Conservation (phyloP, 2,797 vertebrate species). For the Pipistrellus kuhlii region DNA sequence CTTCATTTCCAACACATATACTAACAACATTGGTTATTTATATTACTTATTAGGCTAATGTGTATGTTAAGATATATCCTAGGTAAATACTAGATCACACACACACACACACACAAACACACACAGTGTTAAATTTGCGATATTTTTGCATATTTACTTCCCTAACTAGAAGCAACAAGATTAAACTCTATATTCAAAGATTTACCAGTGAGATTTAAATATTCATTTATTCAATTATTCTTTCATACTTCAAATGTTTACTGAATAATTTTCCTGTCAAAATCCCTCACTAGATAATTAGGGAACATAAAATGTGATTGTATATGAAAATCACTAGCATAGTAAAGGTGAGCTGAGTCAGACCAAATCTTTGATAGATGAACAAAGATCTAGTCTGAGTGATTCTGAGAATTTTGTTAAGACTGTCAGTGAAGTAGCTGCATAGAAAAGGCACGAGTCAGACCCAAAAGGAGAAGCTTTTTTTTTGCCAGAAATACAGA, state of each 20-base stretch:
- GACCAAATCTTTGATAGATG: neutral
- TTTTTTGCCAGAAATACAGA: conserved; percentile 13
- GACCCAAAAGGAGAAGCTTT: neutral
- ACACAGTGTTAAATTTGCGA: neutral
- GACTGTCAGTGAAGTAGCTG: neutral
- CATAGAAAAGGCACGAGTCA: neutral
- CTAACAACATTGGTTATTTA: neutral
- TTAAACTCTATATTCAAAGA: neutral
- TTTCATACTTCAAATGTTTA: neutral
- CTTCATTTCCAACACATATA: neutral
- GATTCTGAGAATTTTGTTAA: neutral
- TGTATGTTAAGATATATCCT: neutral
- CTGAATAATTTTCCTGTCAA: neutral
- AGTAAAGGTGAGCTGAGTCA: neutral
- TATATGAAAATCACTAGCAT: neutral
- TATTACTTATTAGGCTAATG: neutral
- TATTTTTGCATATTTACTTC: neutral
- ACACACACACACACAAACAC: neutral
- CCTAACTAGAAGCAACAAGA: conserved; percentile 1
- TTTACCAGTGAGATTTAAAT: neutral
- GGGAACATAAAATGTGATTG: neutral
- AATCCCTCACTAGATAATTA: neutral
- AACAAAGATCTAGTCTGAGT: neutral
- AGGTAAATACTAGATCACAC: conserved; percentile 12
- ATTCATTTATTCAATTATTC: neutral